A percentile compares a stretch with the other conserved stretches of the same genome.
phyloP scores from a whole-genome alignment of 2,113 vertebrate genomes.

The Cololabis saira region DNA sequence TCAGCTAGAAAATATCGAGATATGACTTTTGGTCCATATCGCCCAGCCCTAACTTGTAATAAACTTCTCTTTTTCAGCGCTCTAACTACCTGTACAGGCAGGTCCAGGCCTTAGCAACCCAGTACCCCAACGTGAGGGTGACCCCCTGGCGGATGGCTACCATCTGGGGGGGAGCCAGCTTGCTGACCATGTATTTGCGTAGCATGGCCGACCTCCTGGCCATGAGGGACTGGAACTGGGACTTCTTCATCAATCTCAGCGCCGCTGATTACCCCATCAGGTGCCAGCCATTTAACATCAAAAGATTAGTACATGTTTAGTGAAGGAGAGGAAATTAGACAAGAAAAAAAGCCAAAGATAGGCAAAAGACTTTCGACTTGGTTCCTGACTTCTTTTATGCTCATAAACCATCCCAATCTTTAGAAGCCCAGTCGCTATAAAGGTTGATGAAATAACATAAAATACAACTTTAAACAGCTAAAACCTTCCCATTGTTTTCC shows the following conservation, averaged over 20 bases:
- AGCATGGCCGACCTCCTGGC: conserved; percentile 94
- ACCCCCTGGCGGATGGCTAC: conserved; percentile 98
- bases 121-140: conserved; percentile 92
- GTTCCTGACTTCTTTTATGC: no score
- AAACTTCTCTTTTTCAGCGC: conserved; percentile 77
- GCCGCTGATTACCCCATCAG: conserved; percentile 98
- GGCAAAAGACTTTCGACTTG: no score
- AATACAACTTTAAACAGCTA: no score
- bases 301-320: no score
- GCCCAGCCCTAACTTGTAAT: neutral
- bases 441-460: no score
- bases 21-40: no score
- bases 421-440: no score
- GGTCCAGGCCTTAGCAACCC: conserved; percentile 85
- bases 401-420: no score
- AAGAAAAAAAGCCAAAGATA: no score
- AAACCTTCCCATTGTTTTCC: no score
- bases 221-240: conserved; percentile 97
- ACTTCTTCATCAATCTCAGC: conserved; percentile 99
- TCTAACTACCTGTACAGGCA: conserved; percentile 95
- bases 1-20: no score
- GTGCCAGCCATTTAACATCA: conserved; percentile 66
- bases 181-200: conserved; percentile 94
- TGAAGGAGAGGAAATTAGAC: no score
- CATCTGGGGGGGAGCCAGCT: conserved; percentile 98